Percentiles rank a stretch among this genome's conserved stretches.
Evolutionary conservation across 1,140 invertebrate species (phyloP).

Genomic region (Tribolium castaneum): DNA sequence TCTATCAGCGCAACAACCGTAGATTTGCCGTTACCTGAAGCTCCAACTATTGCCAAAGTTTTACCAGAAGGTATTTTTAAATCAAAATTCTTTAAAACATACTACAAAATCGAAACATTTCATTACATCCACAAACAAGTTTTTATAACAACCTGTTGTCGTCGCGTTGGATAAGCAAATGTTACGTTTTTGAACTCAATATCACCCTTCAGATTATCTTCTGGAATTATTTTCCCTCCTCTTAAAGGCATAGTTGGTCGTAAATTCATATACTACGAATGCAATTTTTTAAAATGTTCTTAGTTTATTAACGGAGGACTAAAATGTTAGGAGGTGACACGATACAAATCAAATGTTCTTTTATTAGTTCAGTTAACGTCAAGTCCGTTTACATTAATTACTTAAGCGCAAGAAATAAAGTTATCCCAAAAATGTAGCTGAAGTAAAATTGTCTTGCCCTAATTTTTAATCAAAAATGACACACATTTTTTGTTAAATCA

Average conservation of each 20-base stretch:
- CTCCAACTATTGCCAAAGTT: constrained; percentile 90
- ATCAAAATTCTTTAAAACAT: constrained; percentile 84
- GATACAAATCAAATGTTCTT: no score
- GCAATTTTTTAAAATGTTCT: not conserved
- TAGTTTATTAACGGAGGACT: not conserved
- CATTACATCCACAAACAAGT: constrained; percentile 9
- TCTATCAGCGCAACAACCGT: constrained; percentile 89
- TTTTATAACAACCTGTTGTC: constrained; percentile 74
- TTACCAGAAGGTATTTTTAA: constrained; percentile 86
- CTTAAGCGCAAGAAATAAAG: no score
- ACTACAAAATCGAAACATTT: constrained; percentile 63
- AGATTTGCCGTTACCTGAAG: constrained; percentile 92
- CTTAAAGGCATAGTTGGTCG: constrained; percentile 76
- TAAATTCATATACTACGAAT: constrained; percentile 79
- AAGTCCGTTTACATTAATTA: no score
- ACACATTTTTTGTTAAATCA: no score
- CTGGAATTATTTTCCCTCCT: constrained; percentile 79
- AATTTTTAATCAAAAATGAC: no score
- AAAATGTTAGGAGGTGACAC: not conserved
- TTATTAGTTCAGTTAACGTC: no score
- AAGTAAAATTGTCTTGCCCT: no score
- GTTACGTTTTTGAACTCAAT: constrained; percentile 87
- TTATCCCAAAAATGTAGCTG: no score
- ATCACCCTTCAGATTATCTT: constrained; percentile 81
- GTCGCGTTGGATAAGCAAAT: constrained; percentile 90